Evolutionary conservation across 2,888 invertebrate genomes (phyloP), one percentile per base, ranked within the genome.

Genomic region (Abrostola tripartita): DNA sequence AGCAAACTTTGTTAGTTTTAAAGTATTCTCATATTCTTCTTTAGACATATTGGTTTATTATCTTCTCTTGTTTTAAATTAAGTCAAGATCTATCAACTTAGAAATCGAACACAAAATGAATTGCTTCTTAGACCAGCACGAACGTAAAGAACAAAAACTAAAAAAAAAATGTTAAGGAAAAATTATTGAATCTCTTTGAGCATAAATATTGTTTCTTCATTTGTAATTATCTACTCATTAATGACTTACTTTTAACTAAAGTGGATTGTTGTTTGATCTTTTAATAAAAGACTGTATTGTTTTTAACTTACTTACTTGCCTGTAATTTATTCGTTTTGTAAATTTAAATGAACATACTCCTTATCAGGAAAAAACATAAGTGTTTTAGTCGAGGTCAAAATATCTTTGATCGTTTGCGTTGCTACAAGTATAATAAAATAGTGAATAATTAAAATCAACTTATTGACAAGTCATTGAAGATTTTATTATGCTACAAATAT

Each of bases 1-100:
- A 5, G 81, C 65, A 8, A 80, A 53, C 57, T 82, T 85, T 9
- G 88, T 83, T 11, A 86, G 11, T 65, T 67, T 78, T 9, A 90
- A 63, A 0, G 85, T 78, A 4, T 81, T 78, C 14, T 86, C 85
- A 37, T 88, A 88, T 47, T 73, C 68, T 38, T 61, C 61, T 49
- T 66, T 68, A 1, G 62, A 59, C 56, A 62, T 51, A 0, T 47
- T n/a, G n/a, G n/a, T n/a, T n/a, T n/a, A n/a, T n/a, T n/a, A n/a
- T n/a, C n/a, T n/a, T 53, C 11, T 0, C 1, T 10, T 52, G 5
- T 4, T 14, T n/a, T 10, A 8, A 50, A 11, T 36, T 37, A n/a
- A 1, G 10, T 9, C 10, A 7, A 40, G 10, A 0, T 40, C 24
- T 24, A 24, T 24, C 4, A 2, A 24, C 1, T 24, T 2, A 24